phyloP scores from a whole-genome alignment of 2,113 vertebrate species.

The Peucedramus taeniatus region DNA sequence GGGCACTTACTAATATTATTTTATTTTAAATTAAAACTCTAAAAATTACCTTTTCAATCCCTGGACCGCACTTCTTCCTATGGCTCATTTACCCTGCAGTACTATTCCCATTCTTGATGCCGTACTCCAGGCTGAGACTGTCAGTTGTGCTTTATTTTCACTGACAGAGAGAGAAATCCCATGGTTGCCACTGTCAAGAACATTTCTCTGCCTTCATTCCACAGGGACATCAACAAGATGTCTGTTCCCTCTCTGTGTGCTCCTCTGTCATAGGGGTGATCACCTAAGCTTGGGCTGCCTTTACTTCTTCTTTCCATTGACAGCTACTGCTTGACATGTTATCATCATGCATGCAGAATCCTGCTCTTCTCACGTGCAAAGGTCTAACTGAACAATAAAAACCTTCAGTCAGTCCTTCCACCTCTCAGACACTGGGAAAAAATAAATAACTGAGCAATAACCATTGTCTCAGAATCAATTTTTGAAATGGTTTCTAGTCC shows the following conservation, averaged over 20 bases:
- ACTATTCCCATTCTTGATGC: conserved; percentile 8
- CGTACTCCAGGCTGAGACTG: conserved; percentile 21
- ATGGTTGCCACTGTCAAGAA: conserved; percentile 65
- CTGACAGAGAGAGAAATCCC: conserved; percentile 67
- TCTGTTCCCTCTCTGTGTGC: not conserved
- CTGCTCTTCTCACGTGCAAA: not conserved
- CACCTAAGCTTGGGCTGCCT: conserved; percentile 45
- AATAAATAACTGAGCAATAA: not conserved
- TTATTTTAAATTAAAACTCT: not conserved
- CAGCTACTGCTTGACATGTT: conserved; percentile 46
- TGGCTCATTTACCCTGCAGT: conserved; percentile 6
- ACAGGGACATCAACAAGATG: conserved; percentile 57
- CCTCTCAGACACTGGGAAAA: not conserved
- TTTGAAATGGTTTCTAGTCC: not conserved
- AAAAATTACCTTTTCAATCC: not conserved
- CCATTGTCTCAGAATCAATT: not conserved
- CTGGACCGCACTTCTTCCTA: not conserved
- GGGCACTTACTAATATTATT: not conserved
- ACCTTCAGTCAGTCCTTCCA: not conserved
- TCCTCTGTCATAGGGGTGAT: conserved; percentile 49
- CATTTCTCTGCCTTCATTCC: conserved; percentile 49
- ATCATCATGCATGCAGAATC: conserved; percentile 50
- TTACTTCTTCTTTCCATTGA: conserved; percentile 37
- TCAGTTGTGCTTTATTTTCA: conserved; percentile 48
- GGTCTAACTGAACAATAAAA: conserved; percentile 34